These are phyloP conservation scores for Macrocentrus cingulum DNA, from an alignment of 1,140 invertebrate species.

Conservation along the genomic window DNA sequence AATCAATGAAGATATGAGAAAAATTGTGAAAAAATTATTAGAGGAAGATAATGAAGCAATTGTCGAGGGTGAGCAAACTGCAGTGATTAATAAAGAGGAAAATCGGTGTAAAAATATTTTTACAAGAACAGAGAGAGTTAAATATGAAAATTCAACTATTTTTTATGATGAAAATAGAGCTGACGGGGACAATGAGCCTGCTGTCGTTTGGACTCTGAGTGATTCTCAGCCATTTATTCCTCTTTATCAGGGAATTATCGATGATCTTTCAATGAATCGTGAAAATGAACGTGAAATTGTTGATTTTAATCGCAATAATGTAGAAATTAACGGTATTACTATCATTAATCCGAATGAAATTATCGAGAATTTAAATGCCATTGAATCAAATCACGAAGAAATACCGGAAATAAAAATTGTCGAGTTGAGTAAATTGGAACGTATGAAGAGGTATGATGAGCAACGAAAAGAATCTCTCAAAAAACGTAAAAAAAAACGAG, in stretches of 20 bases:
- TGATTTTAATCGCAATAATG: background rate
- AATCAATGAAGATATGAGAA: slow-evolving; percentile 4
- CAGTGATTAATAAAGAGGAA: background rate
- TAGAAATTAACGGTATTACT: too few relatives aligned
- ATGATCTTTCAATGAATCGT: slow-evolving; percentile 5
- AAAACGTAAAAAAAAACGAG: slow-evolving; percentile 3
- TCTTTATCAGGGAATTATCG: slow-evolving; percentile 19
- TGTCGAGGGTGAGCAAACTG: background rate
- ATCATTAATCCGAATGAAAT: too few relatives aligned
- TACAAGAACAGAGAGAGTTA: background rate
- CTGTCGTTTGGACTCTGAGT: slow-evolving; percentile 21
- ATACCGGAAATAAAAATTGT: background rate
- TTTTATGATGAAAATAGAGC: background rate
- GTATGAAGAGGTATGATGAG: slow-evolving; percentile 32
- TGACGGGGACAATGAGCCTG: background rate
- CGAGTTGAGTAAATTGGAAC: slow-evolving; percentile 24
- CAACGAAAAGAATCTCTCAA: slow-evolving; percentile 18
- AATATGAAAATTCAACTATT: background rate
- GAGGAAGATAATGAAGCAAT: background rate
- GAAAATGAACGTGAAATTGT: background rate
- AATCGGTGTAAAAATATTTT: slow-evolving; percentile 1
- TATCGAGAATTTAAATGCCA: slow-evolving; percentile 12
- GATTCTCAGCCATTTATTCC: slow-evolving; percentile 34
- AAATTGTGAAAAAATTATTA: slow-evolving; percentile 2
- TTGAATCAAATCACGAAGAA: background rate